A percentile compares a stretch with the other conserved stretches of the same genome.
phyloP scores from a whole-genome alignment of 2,113 vertebrate genomes.

The Corythoichthys haematopterus region DNA sequence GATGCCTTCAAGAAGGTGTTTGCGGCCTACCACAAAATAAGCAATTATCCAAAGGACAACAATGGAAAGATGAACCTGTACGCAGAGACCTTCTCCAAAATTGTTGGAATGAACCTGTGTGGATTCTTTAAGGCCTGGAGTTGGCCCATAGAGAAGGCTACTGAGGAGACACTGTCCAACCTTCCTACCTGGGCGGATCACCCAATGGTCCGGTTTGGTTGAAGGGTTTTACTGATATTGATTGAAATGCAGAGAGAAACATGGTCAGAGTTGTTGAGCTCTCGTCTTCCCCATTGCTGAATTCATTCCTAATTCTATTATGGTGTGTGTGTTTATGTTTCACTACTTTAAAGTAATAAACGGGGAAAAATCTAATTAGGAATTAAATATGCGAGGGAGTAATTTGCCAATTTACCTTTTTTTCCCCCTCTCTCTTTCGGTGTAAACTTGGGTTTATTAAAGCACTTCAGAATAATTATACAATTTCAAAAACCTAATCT shows the following conservation, averaged over 20 bases:
- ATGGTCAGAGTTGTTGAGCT: neutral
- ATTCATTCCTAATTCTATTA: neutral
- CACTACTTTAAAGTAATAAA: neutral
- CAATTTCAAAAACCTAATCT: neutral
- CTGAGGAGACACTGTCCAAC: conserved; percentile 57
- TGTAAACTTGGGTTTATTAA: neutral
- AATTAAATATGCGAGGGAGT: neutral
- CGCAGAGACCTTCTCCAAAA: conserved; percentile 70
- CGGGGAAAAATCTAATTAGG: neutral
- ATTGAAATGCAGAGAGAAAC: neutral
- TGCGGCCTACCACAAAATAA: conserved; percentile 66
- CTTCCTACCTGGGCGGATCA: conserved; percentile 74
- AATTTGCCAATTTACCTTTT: too few relatives aligned
- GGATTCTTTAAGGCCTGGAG: conserved; percentile 78
- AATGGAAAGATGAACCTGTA: conserved; percentile 76
- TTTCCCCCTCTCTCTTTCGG: too few relatives aligned
- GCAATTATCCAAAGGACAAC: conserved; percentile 55
- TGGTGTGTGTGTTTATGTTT: neutral
- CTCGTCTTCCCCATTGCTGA: neutral
- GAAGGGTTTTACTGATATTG: conserved; percentile 10
- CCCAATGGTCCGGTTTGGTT: conserved; percentile 59
- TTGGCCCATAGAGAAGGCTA: conserved; percentile 69
- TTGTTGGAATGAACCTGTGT: conserved; percentile 69
- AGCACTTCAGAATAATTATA: neutral
- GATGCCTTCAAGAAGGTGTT: conserved; percentile 74